Evolutionary conservation across 2,113 vertebrate genomes (phyloP).

Genomic region (Camelus dromedarius): DNA sequence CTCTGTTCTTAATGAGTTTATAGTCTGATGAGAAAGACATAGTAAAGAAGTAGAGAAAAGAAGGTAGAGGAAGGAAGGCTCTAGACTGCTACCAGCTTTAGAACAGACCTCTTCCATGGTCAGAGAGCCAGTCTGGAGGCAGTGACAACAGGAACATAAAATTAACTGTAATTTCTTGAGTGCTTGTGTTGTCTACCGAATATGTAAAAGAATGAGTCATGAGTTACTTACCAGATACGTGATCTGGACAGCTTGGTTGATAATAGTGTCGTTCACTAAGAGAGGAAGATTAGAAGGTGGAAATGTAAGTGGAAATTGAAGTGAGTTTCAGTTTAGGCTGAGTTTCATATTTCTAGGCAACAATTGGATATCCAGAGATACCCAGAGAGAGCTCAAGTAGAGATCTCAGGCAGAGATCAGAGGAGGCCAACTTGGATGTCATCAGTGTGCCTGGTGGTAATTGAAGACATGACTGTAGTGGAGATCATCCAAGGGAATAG

Average conservation of each 20-base stretch:
- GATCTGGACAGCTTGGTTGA: background rate
- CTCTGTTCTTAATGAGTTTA: background rate
- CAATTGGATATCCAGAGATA: background rate
- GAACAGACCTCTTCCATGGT: background rate
- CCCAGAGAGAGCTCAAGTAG: background rate
- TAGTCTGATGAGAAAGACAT: background rate
- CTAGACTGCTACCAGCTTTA: background rate
- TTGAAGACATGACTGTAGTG: background rate
- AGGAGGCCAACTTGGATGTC: background rate
- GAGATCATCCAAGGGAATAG: background rate
- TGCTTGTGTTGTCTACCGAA: background rate
- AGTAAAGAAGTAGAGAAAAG: background rate
- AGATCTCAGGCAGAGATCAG: background rate
- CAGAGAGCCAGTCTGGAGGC: background rate
- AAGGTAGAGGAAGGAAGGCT: background rate
- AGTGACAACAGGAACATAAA: background rate
- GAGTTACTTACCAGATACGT: background rate
- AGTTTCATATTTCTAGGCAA: background rate
- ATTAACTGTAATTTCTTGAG: background rate
- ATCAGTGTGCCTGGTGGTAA: background rate
- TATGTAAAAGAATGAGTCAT: background rate
- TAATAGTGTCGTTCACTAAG: background rate
- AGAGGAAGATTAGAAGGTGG: background rate
- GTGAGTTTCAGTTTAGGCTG: background rate
- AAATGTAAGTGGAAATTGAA: background rate